phyloP scores from a whole-genome alignment of 1,140 invertebrate genomes.

The Zaprionus nigranus region DNA sequence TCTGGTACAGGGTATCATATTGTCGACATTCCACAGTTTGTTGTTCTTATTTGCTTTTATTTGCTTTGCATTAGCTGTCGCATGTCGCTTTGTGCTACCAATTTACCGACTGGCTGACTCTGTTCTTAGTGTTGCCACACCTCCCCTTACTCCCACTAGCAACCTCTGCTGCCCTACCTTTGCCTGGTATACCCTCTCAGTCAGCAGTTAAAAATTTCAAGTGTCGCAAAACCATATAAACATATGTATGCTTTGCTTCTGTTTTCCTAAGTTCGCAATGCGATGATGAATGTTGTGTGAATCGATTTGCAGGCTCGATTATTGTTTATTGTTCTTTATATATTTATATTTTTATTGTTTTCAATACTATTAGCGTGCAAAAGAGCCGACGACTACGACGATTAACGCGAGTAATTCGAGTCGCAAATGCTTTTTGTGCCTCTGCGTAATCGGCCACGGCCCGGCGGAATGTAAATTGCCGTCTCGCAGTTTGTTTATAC shows the following conservation, averaged over 20 bases:
- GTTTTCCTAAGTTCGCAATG: slow-evolving; percentile 32
- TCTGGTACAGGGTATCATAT: neutral
- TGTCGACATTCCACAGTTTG: slow-evolving; percentile 11
- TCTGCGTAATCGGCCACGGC: slow-evolving; percentile 65
- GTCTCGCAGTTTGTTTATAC: slow-evolving; percentile 61
- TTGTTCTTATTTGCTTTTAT: slow-evolving; percentile 22
- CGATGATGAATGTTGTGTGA: neutral
- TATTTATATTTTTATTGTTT: slow-evolving; percentile 44
- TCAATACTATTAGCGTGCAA: slow-evolving; percentile 59
- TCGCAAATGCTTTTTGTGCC: slow-evolving; percentile 64
- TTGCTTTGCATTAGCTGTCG: slow-evolving; percentile 41
- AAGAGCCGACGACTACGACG: slow-evolving; percentile 27
- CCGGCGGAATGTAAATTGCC: slow-evolving; percentile 58
- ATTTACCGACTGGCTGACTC: slow-evolving; percentile 34
- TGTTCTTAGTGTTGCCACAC: neutral
- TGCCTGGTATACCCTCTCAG: neutral
- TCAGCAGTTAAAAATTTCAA: slow-evolving; percentile 34
- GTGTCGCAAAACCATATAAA: slow-evolving; percentile 33
- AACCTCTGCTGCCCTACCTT: neutral
- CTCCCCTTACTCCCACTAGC: too few species aligned
- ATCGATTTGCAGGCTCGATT: neutral
- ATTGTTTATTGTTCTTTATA: slow-evolving; percentile 15
- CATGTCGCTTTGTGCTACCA: slow-evolving; percentile 47
- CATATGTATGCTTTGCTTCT: slow-evolving; percentile 21
- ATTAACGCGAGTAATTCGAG: slow-evolving; percentile 57